A percentile compares a stretch with the other conserved stretches of the same genome.
These are phyloP conservation scores for Trichosurus vulpecula DNA, from an alignment of 2,797 vertebrate species.

Conservation along the genomic window DNA sequence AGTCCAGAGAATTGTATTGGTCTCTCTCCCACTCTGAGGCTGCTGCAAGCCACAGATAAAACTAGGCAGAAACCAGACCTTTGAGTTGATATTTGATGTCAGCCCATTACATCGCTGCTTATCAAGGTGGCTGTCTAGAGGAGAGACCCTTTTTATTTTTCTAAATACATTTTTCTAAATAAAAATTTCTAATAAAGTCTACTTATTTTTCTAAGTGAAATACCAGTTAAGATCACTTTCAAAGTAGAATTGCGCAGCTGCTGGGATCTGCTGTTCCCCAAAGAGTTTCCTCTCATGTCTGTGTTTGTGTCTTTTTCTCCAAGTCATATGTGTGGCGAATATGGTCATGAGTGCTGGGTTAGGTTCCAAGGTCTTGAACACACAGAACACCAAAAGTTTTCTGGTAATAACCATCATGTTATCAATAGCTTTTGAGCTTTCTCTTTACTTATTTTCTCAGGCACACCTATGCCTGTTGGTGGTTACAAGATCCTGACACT, in stretches of 20 bases:
- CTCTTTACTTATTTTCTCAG: not conserved
- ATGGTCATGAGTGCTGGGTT: not conserved
- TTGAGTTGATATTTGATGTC: no score
- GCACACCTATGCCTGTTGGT: not conserved
- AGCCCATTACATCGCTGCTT: not conserved
- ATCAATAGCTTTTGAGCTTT: not conserved
- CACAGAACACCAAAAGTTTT: not conserved
- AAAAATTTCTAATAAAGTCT: not conserved
- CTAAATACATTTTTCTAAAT: not conserved
- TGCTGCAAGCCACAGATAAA: no score
- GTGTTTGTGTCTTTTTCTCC: not conserved
- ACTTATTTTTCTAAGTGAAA: no score
- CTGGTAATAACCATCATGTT: no score
- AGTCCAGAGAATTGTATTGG: no score
- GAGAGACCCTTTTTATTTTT: not conserved
- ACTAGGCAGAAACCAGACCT: no score
- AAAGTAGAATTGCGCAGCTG: no score
- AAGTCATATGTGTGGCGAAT: not conserved
- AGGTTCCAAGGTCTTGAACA: not conserved
- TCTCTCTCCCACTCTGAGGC: no score
- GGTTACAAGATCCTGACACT: not conserved
- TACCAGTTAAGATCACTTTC: no score
- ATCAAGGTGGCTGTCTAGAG: not conserved
- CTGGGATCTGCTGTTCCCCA: no score
- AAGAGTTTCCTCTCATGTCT: not conserved